Percentiles rank a stretch among this genome's conserved stretches.
Evolutionary conservation across 1,140 invertebrate species (phyloP).

Genomic region (Lepidotrigona ventralis): DNA sequence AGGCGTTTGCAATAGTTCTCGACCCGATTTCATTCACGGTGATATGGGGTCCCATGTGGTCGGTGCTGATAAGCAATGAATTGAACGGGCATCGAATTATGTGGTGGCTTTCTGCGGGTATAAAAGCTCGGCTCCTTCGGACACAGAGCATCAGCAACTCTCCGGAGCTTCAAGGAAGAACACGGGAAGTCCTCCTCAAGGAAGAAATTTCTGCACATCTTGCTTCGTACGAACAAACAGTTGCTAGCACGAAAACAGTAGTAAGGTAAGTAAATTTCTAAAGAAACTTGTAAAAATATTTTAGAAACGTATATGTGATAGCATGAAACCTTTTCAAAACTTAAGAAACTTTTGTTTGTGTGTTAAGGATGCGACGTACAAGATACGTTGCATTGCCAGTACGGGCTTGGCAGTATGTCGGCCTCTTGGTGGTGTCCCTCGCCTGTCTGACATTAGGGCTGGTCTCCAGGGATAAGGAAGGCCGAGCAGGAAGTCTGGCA

Average conservation of each 20-base stretch:
- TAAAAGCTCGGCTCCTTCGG: conserved; percentile 66
- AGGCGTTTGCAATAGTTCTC: conserved; percentile 49
- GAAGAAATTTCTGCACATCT: background rate
- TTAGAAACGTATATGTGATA: background rate
- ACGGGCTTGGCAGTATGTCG: conserved; percentile 74
- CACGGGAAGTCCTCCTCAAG: conserved; percentile 15
- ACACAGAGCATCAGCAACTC: conserved; percentile 62
- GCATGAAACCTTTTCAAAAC: too few species aligned
- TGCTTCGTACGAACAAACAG: background rate
- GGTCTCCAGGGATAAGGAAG: conserved; percentile 74
- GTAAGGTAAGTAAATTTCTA: background rate
- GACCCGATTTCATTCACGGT: conserved; percentile 41
- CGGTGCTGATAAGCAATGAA: conserved; percentile 75
- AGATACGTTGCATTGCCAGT: conserved; percentile 74
- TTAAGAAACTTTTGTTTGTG: background rate
- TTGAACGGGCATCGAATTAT: conserved; percentile 77
- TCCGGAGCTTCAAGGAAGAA: conserved; percentile 43
- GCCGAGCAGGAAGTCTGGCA: conserved; percentile 71
- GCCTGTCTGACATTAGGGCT: conserved; percentile 74
- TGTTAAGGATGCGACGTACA: conserved; percentile 69
- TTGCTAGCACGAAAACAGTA: too few species aligned
- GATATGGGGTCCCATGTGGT: conserved; percentile 74
- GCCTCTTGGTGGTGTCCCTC: conserved; percentile 73
- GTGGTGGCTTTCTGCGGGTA: conserved; percentile 51
- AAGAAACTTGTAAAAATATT: background rate